Conservation (phyloP, 2,888 invertebrate species). For the Linnaemya tessellans region DNA sequence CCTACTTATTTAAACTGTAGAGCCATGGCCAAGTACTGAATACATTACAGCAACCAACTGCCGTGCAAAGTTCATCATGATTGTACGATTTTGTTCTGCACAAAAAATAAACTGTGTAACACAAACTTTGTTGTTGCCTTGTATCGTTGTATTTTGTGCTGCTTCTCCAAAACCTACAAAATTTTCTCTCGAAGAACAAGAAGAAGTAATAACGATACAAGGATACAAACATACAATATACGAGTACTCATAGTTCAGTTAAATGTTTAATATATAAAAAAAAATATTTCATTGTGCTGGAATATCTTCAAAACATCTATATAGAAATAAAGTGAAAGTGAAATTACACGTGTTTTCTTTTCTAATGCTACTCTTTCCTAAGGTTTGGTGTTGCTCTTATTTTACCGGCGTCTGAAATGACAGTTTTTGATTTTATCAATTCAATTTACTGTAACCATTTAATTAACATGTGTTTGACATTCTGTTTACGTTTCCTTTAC, state of each 20-base stretch:
- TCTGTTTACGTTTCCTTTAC: not conserved
- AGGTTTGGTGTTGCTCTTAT: constrained; percentile 13
- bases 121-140: constrained; percentile 75
- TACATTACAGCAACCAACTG: constrained; percentile 37
- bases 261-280: constrained; percentile 27
- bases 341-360: constrained; percentile 53
- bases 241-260: not conserved
- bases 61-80: constrained; percentile 63
- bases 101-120: constrained; percentile 74
- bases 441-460: constrained; percentile 43
- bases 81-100: constrained; percentile 65
- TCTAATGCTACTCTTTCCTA: not conserved
- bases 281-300: not conserved
- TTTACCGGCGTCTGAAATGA: constrained; percentile 80
- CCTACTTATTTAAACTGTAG: constrained; percentile 76
- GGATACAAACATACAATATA: constrained; percentile 54
- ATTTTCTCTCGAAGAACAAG: not conserved
- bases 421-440: constrained; percentile 76
- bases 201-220: constrained; percentile 52
- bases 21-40: constrained; percentile 70
- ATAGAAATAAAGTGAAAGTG: constrained; percentile 51
- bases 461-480: constrained; percentile 44
- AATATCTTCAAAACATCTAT: constrained; percentile 41
- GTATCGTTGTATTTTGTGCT: constrained; percentile 77
- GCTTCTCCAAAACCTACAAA: constrained; percentile 27